Conservation (phyloP, 2,797 vertebrate species). For the Crax fasciolata region DNA sequence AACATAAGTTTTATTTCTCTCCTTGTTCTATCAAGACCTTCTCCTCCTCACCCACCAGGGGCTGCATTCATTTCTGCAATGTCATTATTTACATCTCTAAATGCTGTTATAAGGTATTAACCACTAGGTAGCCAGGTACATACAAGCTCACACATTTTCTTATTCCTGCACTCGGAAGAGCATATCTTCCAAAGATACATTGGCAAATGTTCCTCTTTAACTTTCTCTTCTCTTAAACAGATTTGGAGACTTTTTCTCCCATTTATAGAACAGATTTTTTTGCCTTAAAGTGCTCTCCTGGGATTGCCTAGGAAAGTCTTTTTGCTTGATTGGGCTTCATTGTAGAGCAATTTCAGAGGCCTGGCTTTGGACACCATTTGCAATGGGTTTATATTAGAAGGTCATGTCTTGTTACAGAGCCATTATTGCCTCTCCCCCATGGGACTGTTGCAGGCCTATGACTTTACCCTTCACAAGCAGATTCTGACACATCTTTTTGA, state of each 20-base stretch:
- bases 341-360: conserved; percentile 49
- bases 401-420: conserved; percentile 10
- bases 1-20: not conserved
- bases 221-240: conserved; percentile 12
- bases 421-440: conserved; percentile 5
- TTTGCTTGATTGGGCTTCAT: conserved; percentile 46
- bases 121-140: not conserved
- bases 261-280: conserved; percentile 10
- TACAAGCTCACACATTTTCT: not conserved
- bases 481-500: conserved; percentile 21
- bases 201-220: not conserved
- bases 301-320: not conserved
- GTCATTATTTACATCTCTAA: conserved; percentile 16
- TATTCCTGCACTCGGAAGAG: not conserved
- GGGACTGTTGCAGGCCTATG: not conserved
- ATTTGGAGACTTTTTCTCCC: not conserved
- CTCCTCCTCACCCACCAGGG: not conserved
- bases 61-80: not conserved
- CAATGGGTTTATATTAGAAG: conserved; percentile 42
- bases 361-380: conserved; percentile 36
- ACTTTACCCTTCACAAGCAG: not conserved
- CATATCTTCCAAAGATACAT: not conserved
- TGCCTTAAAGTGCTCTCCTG: not conserved
- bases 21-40: not conserved
- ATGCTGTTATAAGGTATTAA: not conserved